Evolutionary conservation across 1,140 invertebrate species (phyloP).

Genomic region (Episyrphus balteatus): DNA sequence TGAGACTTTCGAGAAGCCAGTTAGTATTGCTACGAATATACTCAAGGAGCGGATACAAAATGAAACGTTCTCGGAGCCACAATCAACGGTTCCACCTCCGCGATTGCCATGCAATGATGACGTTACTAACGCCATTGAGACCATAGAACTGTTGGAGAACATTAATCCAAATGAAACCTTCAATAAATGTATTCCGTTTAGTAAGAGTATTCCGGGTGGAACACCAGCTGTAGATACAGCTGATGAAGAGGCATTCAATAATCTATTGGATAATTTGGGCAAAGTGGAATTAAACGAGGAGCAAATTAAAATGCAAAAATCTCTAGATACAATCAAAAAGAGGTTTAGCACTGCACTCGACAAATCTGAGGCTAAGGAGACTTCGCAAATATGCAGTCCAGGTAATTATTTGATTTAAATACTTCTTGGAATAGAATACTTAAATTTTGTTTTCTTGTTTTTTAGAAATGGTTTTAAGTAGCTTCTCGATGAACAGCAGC

Average conservation of each 20-base stretch:
- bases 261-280: constrained; percentile 27
- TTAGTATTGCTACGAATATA: too few species aligned
- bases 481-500: constrained; percentile 6
- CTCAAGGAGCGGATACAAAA: too few species aligned
- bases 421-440: too few species aligned
- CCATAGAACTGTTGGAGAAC: constrained; percentile 22
- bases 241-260: constrained; percentile 32
- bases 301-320: constrained; percentile 31
- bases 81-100: background rate
- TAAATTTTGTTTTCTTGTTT: too few species aligned
- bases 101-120: background rate
- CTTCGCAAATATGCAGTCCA: too few species aligned
- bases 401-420: too few species aligned
- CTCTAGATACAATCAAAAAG: constrained; percentile 28
- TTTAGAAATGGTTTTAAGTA: too few species aligned
- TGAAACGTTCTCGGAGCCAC: constrained; percentile 5
- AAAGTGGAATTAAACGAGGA: constrained; percentile 20
- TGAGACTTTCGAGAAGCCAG: constrained; percentile 10
- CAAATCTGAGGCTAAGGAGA: too few species aligned
- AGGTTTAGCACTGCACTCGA: constrained; percentile 14
- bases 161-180: constrained; percentile 20
- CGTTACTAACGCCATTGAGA: constrained; percentile 6
- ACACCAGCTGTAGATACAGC: too few species aligned
- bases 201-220: too few species aligned
- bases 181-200: constrained; percentile 23